Evolutionary conservation across 1,140 invertebrate genomes (phyloP).

Genomic region (Cyrtorhinus lividipennis): DNA sequence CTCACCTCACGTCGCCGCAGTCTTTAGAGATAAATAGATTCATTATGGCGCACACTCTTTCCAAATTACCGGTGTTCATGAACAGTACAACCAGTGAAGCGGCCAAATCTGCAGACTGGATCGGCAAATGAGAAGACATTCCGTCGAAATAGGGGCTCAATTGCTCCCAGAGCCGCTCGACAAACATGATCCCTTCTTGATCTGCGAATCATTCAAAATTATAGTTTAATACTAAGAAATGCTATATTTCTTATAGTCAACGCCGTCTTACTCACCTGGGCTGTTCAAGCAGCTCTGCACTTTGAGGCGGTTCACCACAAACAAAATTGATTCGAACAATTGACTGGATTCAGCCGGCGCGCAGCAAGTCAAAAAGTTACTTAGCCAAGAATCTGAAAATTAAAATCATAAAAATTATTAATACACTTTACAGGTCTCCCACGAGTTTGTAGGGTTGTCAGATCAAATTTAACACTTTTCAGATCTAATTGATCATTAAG

Average conservation of each 20-base stretch:
- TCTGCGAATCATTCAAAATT: too few relatives aligned
- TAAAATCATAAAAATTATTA: too few relatives aligned
- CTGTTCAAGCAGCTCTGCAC: neutral
- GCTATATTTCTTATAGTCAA: too few relatives aligned
- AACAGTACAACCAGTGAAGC: conserved; percentile 2
- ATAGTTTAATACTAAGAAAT: too few relatives aligned
- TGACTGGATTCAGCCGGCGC: neutral
- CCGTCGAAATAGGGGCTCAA: neutral
- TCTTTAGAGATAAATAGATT: conserved; percentile 5
- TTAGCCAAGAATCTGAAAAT: neutral
- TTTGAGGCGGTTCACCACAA: conserved; percentile 1
- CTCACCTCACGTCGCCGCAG: neutral
- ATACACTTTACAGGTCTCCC: too few relatives aligned
- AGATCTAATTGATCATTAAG: too few relatives aligned
- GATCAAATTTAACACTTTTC: too few relatives aligned
- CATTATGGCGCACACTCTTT: neutral
- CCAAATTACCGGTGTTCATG: neutral
- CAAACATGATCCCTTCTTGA: conserved; percentile 10
- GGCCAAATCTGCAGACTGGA: neutral
- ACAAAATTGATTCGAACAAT: neutral
- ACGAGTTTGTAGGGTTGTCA: too few relatives aligned
- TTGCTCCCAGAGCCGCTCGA: conserved; percentile 7
- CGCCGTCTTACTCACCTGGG: neutral
- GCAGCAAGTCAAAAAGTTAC: neutral
- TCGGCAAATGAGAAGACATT: neutral